Evolutionary conservation across 2,797 vertebrate species (phyloP).

Genomic region (Acanthurus tractus): DNA sequence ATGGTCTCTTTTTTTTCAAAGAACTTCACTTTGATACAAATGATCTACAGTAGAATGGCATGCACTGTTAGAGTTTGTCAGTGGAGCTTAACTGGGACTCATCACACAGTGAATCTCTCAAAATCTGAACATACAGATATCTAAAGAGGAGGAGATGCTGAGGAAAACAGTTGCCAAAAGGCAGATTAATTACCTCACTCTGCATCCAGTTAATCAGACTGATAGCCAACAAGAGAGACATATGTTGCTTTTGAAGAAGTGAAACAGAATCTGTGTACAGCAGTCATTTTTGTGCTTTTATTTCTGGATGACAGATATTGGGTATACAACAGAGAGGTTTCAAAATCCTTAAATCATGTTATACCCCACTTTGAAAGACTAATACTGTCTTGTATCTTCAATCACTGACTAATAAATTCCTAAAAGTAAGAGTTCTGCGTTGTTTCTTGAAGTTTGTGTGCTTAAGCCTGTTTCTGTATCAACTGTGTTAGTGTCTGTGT

Average conservation of each 20-base stretch:
- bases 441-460: constrained; percentile 24
- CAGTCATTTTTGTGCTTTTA: neutral
- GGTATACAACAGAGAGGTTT: neutral
- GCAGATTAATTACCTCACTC: neutral
- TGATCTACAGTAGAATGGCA: neutral
- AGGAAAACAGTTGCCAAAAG: too few relatives aligned
- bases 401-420: neutral
- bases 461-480: constrained; percentile 9
- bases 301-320: neutral
- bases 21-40: neutral
- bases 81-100: constrained; percentile 7
- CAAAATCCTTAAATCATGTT: constrained; percentile 7
- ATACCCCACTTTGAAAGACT: neutral
- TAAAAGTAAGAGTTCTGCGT: neutral
- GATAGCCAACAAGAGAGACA: neutral
- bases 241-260: neutral
- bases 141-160: too few relatives aligned
- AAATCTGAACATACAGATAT: neutral
- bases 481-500: constrained; percentile 3
- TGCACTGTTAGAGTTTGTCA: neutral
- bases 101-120: neutral
- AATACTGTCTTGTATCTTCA: constrained; percentile 1
- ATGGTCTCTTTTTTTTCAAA: neutral
- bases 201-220: neutral
- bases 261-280: neutral